Conservation (phyloP, 2,888 invertebrate species). For the Penaeus monodon region DNA sequence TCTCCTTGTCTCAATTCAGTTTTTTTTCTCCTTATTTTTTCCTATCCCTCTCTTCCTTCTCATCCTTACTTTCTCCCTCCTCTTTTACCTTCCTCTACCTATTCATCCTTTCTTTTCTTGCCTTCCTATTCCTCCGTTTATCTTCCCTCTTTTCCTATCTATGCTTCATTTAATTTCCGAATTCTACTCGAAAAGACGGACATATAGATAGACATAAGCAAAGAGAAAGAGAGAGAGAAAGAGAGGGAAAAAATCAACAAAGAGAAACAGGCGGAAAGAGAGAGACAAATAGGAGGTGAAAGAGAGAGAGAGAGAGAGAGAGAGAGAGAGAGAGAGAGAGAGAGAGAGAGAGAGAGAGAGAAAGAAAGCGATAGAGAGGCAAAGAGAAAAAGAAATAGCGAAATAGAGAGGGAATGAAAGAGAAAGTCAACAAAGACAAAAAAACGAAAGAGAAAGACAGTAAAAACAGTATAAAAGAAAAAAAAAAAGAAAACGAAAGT, state of each 20-base stretch:
- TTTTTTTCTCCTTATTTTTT: background rate
- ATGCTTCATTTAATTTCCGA: too few species aligned
- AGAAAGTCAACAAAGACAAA: too few species aligned
- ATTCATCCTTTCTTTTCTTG: background rate
- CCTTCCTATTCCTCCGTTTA: too few species aligned
- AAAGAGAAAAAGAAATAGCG: background rate
- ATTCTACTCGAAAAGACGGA: too few species aligned
- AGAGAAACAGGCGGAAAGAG: background rate
- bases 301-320: background rate
- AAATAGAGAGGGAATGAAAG: background rate
- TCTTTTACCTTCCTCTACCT: background rate
- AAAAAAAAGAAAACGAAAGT: background rate
- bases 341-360: too few species aligned
- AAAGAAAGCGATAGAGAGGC: background rate
- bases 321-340: too few species aligned
- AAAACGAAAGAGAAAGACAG: conserved; percentile 6
- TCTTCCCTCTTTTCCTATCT: background rate
- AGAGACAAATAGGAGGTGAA: background rate
- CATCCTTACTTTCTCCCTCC: background rate
- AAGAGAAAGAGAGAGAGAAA: background rate
- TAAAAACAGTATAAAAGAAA: too few species aligned
- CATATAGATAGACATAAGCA: too few species aligned
- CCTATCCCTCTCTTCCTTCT: too few species aligned
- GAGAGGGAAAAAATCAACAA: background rate
- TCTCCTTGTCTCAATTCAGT: background rate